These are phyloP conservation scores for Ia io DNA, from an alignment of 2,113 vertebrate species.

Conservation along the genomic window DNA sequence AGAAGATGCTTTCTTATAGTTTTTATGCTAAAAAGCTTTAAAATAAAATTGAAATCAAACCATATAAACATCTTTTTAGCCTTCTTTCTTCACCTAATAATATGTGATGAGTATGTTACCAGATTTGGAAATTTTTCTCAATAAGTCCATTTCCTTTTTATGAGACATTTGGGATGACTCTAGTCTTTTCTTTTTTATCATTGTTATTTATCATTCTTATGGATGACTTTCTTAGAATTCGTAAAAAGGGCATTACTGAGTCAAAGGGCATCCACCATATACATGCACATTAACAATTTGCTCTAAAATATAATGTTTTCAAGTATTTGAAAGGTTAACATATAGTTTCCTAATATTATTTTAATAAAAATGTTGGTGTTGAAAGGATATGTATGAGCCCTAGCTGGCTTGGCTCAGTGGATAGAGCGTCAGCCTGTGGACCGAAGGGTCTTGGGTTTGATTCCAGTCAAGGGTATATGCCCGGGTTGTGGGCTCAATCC, in stretches of 20 bases:
- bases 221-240: background rate
- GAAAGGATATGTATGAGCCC: background rate
- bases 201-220: background rate
- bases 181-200: background rate
- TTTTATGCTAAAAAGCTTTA: slow-evolving; percentile 39
- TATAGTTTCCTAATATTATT: background rate
- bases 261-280: background rate
- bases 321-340: background rate
- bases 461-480: too few species aligned
- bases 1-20: background rate
- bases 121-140: slow-evolving; percentile 35
- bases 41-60: slow-evolving; percentile 37
- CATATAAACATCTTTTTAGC: background rate
- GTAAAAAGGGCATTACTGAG: background rate
- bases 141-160: background rate
- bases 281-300: background rate
- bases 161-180: background rate
- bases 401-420: too few species aligned
- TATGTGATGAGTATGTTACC: background rate
- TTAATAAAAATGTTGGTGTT: background rate
- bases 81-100: background rate
- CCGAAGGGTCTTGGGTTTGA: too few species aligned
- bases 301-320: background rate
- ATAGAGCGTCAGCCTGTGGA: too few species aligned
- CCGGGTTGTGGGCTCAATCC: too few species aligned